Evolutionary conservation across 2,888 invertebrate genomes (phyloP).

Genomic region (Rhogogaster chlorosoma): DNA sequence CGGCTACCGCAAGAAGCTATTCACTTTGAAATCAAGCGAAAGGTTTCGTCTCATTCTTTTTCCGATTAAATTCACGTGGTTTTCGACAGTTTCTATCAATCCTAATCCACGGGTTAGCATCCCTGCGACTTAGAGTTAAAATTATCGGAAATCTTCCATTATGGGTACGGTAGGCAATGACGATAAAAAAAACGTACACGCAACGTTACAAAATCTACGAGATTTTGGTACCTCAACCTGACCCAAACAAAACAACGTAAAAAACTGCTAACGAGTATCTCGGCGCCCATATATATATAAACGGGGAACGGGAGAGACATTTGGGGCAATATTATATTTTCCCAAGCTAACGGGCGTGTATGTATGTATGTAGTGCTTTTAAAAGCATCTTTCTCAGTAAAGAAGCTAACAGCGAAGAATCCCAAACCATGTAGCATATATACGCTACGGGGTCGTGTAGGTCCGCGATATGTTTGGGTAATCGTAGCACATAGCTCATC

Average conservation of each 20-base stretch:
- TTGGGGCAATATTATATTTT: conserved; percentile 61
- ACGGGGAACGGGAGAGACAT: conserved; percentile 27
- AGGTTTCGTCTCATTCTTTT: neutral
- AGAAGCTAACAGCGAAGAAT: conserved; percentile 19
- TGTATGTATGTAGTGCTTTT: neutral
- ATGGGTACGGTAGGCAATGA: neutral
- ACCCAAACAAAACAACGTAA: conserved; percentile 52
- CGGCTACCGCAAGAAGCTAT: neutral
- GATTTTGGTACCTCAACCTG: conserved; percentile 13
- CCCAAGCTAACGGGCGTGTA: conserved; percentile 55
- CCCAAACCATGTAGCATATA: neutral
- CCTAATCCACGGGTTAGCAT: neutral
- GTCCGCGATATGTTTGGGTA: conserved; percentile 46
- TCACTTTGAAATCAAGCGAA: neutral
- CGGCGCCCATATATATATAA: conserved; percentile 62
- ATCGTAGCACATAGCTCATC: conserved; percentile 48
- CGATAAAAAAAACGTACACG: neutral
- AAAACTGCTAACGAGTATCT: conserved; percentile 62
- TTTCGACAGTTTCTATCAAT: neutral
- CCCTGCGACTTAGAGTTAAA: neutral
- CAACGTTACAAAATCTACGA: conserved; percentile 1
- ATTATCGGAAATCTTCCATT: neutral
- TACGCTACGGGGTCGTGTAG: neutral
- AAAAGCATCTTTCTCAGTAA: conserved; percentile 40
- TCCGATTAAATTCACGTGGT: neutral